Percentiles rank a stretch among this genome's conserved stretches.
Evolutionary conservation across 2,888 invertebrate species (phyloP).

Genomic region (Drosophila ezoana): DNA sequence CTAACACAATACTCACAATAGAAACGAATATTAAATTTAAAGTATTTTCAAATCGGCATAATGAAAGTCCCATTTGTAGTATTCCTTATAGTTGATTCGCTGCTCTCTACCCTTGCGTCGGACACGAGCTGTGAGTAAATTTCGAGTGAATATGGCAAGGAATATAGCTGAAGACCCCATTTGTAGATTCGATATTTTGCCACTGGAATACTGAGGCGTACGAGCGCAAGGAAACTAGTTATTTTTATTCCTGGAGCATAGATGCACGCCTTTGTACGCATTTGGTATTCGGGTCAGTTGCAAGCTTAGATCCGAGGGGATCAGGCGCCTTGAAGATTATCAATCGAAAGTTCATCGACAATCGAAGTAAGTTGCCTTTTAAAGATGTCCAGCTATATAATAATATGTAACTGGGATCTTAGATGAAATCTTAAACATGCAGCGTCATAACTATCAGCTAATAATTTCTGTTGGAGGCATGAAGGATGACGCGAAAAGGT

Average conservation of each 20-base stretch:
- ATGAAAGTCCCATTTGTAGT: slow-evolving; percentile 14
- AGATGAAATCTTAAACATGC: not conserved
- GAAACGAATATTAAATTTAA: slow-evolving; percentile 24
- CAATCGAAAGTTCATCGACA: not conserved
- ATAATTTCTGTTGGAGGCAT: slow-evolving; percentile 95
- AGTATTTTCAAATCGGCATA: slow-evolving; percentile 16
- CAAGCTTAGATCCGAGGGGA: slow-evolving; percentile 44
- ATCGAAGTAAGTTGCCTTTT: too few relatives aligned
- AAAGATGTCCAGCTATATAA: too few relatives aligned
- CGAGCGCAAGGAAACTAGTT: slow-evolving; percentile 33
- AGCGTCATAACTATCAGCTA: slow-evolving; percentile 74
- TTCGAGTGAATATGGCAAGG: not conserved
- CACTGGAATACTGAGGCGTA: slow-evolving; percentile 58
- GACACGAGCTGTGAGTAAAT: slow-evolving; percentile 37
- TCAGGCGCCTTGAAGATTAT: slow-evolving; percentile 33
- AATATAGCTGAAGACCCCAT: rapidly evolving
- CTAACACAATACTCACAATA: not conserved
- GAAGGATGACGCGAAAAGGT: slow-evolving; percentile 95
- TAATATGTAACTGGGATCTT: too few relatives aligned
- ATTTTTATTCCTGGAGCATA: slow-evolving; percentile 47
- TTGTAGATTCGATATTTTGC: slow-evolving; percentile 64
- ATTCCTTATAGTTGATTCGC: not conserved
- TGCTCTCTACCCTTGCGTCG: slow-evolving; percentile 4
- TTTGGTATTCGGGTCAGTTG: slow-evolving; percentile 53
- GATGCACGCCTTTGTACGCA: slow-evolving; percentile 61